phyloP scores from a whole-genome alignment of 2,113 vertebrate species.

The Hystrix cristata region DNA sequence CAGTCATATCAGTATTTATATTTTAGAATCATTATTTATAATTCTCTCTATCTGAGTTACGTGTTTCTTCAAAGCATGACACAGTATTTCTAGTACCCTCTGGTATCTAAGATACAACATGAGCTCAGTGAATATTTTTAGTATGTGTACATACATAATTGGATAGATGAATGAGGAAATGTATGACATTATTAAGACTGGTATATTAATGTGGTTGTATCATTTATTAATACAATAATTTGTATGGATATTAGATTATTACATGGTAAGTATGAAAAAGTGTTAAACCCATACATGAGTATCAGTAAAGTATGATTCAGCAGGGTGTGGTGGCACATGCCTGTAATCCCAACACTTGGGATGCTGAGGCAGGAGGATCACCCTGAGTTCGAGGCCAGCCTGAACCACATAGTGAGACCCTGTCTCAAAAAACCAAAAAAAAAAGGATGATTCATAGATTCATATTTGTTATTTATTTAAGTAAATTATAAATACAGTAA shows the following conservation, averaged over 20 bases:
- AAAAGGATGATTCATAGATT: neutral
- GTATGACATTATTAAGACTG: neutral
- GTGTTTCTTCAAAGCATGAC: neutral
- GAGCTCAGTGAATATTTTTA: constrained; percentile 8
- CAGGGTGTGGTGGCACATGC: too few relatives aligned
- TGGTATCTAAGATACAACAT: neutral
- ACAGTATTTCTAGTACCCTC: neutral
- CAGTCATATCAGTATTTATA: neutral
- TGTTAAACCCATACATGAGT: constrained; percentile 1
- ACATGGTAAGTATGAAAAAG: neutral
- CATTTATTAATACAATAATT: constrained; percentile 11
- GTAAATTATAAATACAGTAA: neutral
- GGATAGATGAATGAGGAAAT: neutral
- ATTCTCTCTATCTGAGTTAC: neutral
- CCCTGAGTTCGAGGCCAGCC: too few relatives aligned
- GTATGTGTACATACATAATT: neutral
- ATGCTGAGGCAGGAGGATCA: too few relatives aligned
- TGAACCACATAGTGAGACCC: too few relatives aligned
- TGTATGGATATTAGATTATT: neutral
- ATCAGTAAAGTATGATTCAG: constrained; percentile 17
- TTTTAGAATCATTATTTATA: constrained; percentile 5
- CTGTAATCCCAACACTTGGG: too few relatives aligned
- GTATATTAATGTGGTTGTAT: neutral
- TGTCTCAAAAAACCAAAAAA: too few relatives aligned
- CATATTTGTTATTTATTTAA: constrained; percentile 43